Evolutionary conservation across 2,888 invertebrate genomes (phyloP).

Genomic region (Drosophila atripex): DNA sequence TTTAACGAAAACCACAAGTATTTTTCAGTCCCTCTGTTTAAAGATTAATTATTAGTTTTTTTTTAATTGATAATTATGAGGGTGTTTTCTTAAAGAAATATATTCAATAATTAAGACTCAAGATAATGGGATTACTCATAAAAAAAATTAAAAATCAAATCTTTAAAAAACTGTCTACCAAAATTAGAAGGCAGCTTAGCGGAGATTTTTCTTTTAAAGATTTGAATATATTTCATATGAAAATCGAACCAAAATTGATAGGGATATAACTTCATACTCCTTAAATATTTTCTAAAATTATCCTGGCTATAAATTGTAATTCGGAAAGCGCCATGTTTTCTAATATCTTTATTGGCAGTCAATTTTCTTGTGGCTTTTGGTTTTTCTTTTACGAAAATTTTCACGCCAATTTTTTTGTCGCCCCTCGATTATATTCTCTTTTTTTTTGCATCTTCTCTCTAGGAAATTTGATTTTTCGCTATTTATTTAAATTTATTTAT

Average conservation of each 20-base stretch:
- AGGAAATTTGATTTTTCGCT: slow-evolving; percentile 68
- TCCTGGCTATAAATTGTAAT: background rate
- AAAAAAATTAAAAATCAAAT: no score
- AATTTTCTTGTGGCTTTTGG: background rate
- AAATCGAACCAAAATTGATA: no score
- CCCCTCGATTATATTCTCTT: background rate
- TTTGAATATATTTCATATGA: no score
- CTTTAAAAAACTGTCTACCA: no score
- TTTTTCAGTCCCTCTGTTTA: background rate
- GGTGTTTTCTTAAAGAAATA: background rate
- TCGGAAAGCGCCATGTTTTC: background rate
- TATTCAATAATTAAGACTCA: background rate
- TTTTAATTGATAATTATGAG: background rate
- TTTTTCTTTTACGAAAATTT: background rate
- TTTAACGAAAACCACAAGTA: background rate
- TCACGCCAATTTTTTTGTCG: slow-evolving; percentile 16
- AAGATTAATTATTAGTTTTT: background rate
- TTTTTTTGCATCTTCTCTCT: slow-evolving; percentile 10
- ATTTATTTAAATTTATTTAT: slow-evolving; percentile 74
- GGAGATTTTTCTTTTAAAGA: background rate
- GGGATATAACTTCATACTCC: no score
- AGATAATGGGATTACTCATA: no score
- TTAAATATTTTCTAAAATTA: background rate
- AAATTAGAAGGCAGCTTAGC: no score
- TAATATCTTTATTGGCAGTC: background rate